Conservation (phyloP, 64 coral and sea anemone species). For the Stylophora pistillata region DNA sequence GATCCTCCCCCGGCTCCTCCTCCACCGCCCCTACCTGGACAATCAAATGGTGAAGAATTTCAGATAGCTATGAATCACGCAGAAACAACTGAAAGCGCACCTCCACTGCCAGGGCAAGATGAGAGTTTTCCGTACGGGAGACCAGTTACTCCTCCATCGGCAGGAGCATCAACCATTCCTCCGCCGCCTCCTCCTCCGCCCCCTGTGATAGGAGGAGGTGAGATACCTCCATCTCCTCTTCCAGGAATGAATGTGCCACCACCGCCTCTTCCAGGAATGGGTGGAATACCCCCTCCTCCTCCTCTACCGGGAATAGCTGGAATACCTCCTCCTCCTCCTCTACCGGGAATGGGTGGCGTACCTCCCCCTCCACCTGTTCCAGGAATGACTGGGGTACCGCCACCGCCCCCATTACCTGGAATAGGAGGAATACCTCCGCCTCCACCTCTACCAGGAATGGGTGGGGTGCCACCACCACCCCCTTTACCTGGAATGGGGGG, state of each 20-base stretch:
- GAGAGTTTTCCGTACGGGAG: not conserved
- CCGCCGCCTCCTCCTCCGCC: conserved; percentile 37
- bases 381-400: conserved; percentile 61
- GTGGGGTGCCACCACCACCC: conserved; percentile 68
- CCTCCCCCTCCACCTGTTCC: conserved; percentile 70
- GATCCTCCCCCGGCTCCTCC: not conserved
- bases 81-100: conserved; percentile 28
- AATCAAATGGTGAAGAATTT: not conserved
- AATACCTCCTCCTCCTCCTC: conserved; percentile 69
- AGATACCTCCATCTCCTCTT: not conserved
- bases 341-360: conserved; percentile 38
- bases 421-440: conserved; percentile 69
- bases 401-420: conserved; percentile 77
- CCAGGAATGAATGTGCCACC: conserved; percentile 25
- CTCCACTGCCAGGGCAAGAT: conserved; percentile 48
- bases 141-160: conserved; percentile 15
- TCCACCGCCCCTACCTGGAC: not conserved
- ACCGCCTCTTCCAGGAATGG: conserved; percentile 63
- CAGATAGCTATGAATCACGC: not conserved
- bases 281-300: conserved; percentile 62
- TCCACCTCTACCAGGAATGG: conserved; percentile 70
- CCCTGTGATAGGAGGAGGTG: too few relatives aligned
- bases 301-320: conserved; percentile 56
- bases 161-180: conserved; percentile 18
- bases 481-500: conserved; percentile 52